These are phyloP conservation scores for Caradrina clavipalpis DNA, from an alignment of 2,888 invertebrate species.

Conservation along the genomic window DNA sequence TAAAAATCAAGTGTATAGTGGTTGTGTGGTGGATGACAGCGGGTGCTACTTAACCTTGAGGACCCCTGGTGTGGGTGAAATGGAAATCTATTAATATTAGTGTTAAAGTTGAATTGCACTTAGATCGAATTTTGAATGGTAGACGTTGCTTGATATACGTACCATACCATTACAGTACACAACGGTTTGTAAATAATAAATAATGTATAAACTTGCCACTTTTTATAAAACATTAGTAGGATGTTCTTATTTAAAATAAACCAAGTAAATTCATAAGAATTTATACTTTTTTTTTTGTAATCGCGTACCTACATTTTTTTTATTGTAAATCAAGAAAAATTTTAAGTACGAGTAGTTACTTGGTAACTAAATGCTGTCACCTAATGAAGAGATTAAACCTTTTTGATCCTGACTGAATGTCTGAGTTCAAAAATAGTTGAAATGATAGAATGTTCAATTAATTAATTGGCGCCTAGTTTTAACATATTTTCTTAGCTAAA, in stretches of 20 bases:
- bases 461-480: conserved; percentile 1
- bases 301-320: too few species aligned
- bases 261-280: background rate
- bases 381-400: background rate
- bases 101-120: background rate
- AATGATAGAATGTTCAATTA: conserved; percentile 6
- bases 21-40: conserved; percentile 9
- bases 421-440: background rate
- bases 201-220: too few species aligned
- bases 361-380: background rate
- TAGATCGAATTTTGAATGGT: background rate
- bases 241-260: too few species aligned
- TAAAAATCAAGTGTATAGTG: conserved; percentile 39
- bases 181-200: too few species aligned
- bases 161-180: too few species aligned
- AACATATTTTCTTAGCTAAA: background rate
- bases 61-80: too few species aligned
- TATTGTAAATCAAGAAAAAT: too few species aligned
- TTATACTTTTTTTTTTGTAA: background rate
- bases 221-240: too few species aligned
- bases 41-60: background rate
- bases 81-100: background rate
- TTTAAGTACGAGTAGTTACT: too few species aligned
- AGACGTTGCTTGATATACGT: background rate
- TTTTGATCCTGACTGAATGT: background rate